These are phyloP conservation scores for Leptopilina myrica DNA, from an alignment of 2,888 invertebrate species.

Conservation along the genomic window DNA sequence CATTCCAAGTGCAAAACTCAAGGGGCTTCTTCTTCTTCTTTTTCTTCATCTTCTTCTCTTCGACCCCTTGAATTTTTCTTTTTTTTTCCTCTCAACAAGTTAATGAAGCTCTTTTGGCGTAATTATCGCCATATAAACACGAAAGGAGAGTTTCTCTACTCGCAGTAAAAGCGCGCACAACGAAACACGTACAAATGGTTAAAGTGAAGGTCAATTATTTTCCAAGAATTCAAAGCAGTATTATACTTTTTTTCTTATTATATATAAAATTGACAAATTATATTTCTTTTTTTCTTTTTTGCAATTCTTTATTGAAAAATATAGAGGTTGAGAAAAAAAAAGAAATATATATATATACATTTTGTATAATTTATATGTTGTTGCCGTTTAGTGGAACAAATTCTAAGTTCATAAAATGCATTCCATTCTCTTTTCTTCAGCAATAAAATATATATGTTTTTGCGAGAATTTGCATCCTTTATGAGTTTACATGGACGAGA, in stretches of 20 bases:
- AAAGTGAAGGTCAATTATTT: conserved; percentile 27
- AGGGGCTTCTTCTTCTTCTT: conserved; percentile 52
- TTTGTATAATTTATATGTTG: not conserved
- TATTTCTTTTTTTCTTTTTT: too few relatives aligned
- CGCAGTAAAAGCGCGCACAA: conserved; percentile 5
- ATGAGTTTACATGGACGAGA: conserved; percentile 24
- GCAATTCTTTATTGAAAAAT: too few relatives aligned
- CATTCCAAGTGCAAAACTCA: conserved; percentile 66
- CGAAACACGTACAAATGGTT: conserved; percentile 7
- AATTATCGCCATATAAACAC: conserved; percentile 58
- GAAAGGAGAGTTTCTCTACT: conserved; percentile 25
- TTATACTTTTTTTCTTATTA: not conserved
- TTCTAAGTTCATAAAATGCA: not conserved
- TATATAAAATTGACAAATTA: too few relatives aligned
- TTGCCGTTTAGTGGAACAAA: not conserved
- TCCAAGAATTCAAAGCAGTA: not conserved
- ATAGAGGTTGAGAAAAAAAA: too few relatives aligned
- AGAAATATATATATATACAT: too few relatives aligned
- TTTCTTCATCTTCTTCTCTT: conserved; percentile 48
- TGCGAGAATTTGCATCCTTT: conserved; percentile 42
- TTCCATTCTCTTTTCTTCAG: not conserved
- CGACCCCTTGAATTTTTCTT: conserved; percentile 51
- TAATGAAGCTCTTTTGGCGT: conserved; percentile 56
- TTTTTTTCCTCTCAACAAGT: conserved; percentile 54
- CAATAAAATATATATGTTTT: not conserved